Evolutionary conservation across 1,140 invertebrate genomes (phyloP), one percentile per base, ranked within the genome.

Genomic region (Hyposmocoma kahamanoa): DNA sequence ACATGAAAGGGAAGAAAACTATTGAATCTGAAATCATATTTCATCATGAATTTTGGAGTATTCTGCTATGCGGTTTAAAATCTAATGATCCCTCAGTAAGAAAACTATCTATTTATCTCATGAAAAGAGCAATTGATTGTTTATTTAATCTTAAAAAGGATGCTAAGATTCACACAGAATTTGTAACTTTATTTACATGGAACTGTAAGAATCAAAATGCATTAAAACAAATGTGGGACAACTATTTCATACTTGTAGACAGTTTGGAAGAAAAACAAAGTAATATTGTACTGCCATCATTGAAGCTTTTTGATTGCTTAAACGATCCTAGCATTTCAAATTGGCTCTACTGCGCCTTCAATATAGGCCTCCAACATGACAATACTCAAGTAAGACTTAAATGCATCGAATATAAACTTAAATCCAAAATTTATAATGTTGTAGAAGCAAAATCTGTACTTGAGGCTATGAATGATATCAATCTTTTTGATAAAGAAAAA

Each of bases 251-350:
- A 21, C 53, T 84, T 9, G 50, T 84, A 26, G 81, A 84, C 13
- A 84, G 73, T 42, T 64, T 84, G 41, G 77, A 82, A 56, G 81
- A 84, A 39, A 79, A 79, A 28, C 81, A 84, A 45, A 74, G 68
- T 50, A 82, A 82, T 57, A 82, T 84, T 59, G 78, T 82, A 1
- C 34, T 81, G 10, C 81, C 81, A 34, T 84, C 81, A 8, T 53
- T 84, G 38, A 62, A 66, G 43, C 20, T 84, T 13, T 74, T 82
- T 65, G 65, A 68, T 15, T 56, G 15, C 21, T 21, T 79, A 3
- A 58, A 63, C 26, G 28, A 56, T 26, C 43, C 82, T 28, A 63
- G 60, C 0, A 30, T 59, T 22, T 69, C n/a, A n/a, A n/a, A 62
- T 56, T 84, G 81, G 81, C 36, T 82, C 4, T 69, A 67, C 22